Evolutionary conservation across 1,140 invertebrate species (phyloP).

Genomic region (Maniola jurtina): DNA sequence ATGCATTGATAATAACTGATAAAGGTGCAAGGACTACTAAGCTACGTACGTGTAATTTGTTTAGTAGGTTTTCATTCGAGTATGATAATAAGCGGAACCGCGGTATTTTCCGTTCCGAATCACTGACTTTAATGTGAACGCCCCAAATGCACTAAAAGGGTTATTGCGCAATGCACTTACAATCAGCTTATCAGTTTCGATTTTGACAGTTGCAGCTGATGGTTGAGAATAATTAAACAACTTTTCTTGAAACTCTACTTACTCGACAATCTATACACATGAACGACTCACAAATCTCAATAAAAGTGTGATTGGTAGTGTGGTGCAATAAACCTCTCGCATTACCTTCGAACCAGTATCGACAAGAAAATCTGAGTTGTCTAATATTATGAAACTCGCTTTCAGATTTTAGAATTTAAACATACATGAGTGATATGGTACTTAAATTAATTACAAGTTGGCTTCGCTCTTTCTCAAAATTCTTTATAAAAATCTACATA

Average conservation of each 20-base stretch:
- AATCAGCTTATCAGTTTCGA: neutral
- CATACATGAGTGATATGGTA: neutral
- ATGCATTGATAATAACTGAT: constrained; percentile 2
- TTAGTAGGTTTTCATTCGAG: constrained; percentile 15
- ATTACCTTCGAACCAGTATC: constrained; percentile 17
- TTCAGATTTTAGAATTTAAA: neutral
- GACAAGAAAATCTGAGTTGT: neutral
- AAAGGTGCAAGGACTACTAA: neutral
- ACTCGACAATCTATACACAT: neutral
- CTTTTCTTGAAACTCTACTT: too few species aligned
- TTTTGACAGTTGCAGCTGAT: neutral
- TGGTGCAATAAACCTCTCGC: neutral
- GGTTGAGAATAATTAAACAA: too few species aligned
- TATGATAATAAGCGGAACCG: constrained; percentile 29
- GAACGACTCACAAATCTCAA: neutral
- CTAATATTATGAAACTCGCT: neutral
- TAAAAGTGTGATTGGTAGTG: neutral
- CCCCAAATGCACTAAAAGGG: constrained; percentile 20
- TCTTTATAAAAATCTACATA: too few species aligned
- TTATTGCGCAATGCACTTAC: neutral
- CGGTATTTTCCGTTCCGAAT: constrained; percentile 26
- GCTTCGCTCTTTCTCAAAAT: too few species aligned
- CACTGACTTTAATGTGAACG: constrained; percentile 24
- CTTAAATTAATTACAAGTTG: neutral
- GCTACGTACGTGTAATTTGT: constrained; percentile 16